These are phyloP conservation scores for Torymus tubicola DNA, from an alignment of 2,888 invertebrate genomes.

Conservation along the genomic window DNA sequence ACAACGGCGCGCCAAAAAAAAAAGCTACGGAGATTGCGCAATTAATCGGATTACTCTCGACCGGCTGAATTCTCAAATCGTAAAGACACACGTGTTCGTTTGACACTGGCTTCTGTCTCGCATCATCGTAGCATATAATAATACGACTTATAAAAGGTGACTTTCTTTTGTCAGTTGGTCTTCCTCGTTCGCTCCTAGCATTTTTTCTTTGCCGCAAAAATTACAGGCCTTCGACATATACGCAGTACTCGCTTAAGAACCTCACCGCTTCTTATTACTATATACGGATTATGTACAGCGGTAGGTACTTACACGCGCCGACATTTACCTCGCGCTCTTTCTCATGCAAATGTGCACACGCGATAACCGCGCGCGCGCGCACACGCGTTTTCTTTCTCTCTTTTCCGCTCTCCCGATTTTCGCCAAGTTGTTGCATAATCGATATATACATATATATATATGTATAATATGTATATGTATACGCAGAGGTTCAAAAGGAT, in stretches of 20 bases:
- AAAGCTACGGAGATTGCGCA: background rate
- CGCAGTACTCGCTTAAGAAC: too few relatives aligned
- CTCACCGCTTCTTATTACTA: too few relatives aligned
- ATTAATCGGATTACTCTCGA: constrained; percentile 9
- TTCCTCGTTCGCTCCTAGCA: background rate
- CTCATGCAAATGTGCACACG: background rate
- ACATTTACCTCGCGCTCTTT: background rate
- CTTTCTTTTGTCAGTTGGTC: too few relatives aligned
- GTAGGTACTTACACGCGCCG: too few relatives aligned
- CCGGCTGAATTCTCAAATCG: constrained; percentile 14
- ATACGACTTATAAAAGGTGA: too few relatives aligned
- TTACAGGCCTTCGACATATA: background rate
- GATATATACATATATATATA: background rate
- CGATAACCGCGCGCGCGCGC: background rate
- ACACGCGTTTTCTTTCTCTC: background rate
- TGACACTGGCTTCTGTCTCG: too few relatives aligned
- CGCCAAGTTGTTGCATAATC: background rate
- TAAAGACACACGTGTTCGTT: too few relatives aligned
- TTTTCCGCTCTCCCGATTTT: background rate
- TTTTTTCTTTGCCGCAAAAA: background rate
- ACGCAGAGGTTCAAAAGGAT: too few relatives aligned
- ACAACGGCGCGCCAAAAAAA: background rate
- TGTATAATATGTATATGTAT: too few relatives aligned
- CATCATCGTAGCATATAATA: too few relatives aligned
- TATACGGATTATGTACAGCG: too few relatives aligned